Evolutionary conservation across 53 echinoderm and acorn worm genomes (phyloP), one percentile per base, ranked within the genome.

Genomic region (Antedon mediterranea): DNA sequence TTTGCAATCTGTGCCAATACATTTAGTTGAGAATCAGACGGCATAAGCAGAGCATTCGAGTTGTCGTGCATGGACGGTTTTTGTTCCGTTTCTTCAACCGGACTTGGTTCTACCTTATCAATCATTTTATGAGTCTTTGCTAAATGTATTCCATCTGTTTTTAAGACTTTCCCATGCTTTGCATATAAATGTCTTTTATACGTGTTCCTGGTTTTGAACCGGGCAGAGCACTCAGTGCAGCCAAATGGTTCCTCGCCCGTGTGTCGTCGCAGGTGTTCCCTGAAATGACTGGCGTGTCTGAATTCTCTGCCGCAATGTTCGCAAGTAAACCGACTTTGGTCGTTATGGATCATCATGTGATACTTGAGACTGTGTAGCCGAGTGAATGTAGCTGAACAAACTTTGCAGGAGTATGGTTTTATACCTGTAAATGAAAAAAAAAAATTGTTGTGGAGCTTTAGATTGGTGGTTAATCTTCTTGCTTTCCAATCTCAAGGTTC

Each of bases 291-390:
- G 75, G 89, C 83, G 82, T 95, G 97, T 28, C 97, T 87, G 85
- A 95, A 95, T 78, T 92, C 87, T 28, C 97, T 81, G 43, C 87
- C 86, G 82, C 97, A 95, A 86, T 92, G 88, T 43, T 92, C 91
- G 70, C 97, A 95, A 73, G 87, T 87, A 82, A 95, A 95, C 31
- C 97, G 85, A 0, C 87, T 87, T 83, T 95, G 92, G 42, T 91
- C 83, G 79, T 95, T 95, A 81, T 95, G 97, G 72, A 95, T 95
- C 97, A 95, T 95, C 86, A 92, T 92, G 80, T 95, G 97, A 76
- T 95, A 95, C 34, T 95, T 95, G 42, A 95, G 92, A 76, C 97
- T 95, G 81, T 95, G 97, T 15, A 92, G 89, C 28, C 97, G 89
- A 43, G 97, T 95, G 86, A 95, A 95, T 33, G 97, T 91, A 29